Evolutionary conservation across 2,888 invertebrate species (phyloP), one percentile per base, ranked within the genome.

Genomic region (Xanthia togata): DNA sequence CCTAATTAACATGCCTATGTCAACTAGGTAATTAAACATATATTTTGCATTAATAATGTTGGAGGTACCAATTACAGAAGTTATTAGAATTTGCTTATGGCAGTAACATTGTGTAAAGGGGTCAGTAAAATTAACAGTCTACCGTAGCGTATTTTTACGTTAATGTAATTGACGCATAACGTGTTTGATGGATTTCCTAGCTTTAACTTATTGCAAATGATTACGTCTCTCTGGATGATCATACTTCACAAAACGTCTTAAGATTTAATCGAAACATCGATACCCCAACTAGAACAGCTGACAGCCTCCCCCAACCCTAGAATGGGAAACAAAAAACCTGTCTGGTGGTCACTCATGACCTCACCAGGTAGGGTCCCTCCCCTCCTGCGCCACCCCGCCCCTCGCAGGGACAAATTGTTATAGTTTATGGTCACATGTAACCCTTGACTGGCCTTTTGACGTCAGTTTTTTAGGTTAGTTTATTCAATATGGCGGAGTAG

Each of bases 261-360:
- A 47, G 1, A 23, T 31, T 71, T 50, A 4, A 38, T 74, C 50
- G 35, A 59, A 70, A 87, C 79, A 89, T 87, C 84, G 81, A 87
- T 59, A 87, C 38, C 65, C 2, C 9, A n/a, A 38, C 23, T 53
- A 4, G 53, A 90, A 90, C 93, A 93, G 92, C 91, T 92, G 92
- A 91, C 84, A 35, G 0, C 9, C 17, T 6, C 35, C 47, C 87
- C 74, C 92, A 88, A 86, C 93, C 84, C 92, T 93, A 92, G 84
- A 79, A 77, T 81, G 80, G 81, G 84, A 82, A 90, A 91, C 90
- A 88, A 94, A 94, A 94, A 95, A 95, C 95, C 93, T 91, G 95
- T 94, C 93, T 93, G 91, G 80, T 90, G 94, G 93, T 92, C 94
- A 93, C 83, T 86, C 87, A 85, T 94, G 94, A 94, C 94, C 93